phyloP scores from a whole-genome alignment of 2,797 vertebrate species.

The Pterois miles region DNA sequence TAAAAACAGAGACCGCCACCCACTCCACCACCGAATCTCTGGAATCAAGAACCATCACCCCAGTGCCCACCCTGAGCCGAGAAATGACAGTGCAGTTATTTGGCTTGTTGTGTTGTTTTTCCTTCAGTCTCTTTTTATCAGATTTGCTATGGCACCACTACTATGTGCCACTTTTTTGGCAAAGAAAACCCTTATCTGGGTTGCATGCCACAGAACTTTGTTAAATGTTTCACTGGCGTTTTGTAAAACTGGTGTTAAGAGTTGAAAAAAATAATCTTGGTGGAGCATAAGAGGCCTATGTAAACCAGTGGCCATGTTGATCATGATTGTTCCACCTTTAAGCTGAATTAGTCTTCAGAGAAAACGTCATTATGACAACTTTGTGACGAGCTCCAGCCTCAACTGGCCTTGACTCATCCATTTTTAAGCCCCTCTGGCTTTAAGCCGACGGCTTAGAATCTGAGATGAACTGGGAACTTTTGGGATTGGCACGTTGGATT shows the following conservation, averaged over 20 bases:
- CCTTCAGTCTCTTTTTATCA: constrained; percentile 68
- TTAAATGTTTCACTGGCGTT: constrained; percentile 49
- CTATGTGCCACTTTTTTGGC: constrained; percentile 48
- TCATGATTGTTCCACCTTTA: constrained; percentile 53
- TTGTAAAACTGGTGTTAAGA: constrained; percentile 49
- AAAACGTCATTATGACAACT: constrained; percentile 17
- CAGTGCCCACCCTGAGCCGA: constrained; percentile 32
- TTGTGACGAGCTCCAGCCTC: constrained; percentile 22
- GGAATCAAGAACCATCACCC: constrained; percentile 30
- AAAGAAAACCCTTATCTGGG: constrained; percentile 49
- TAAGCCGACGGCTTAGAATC: constrained; percentile 31
- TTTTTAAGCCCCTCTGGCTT: constrained; percentile 42
- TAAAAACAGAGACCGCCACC: constrained; percentile 35
- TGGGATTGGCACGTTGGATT: constrained; percentile 37
- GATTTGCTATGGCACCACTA: constrained; percentile 62
- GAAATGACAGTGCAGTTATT: constrained; percentile 87
- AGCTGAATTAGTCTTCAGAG: constrained; percentile 42
- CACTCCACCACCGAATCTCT: constrained; percentile 29
- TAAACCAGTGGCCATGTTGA: constrained; percentile 17
- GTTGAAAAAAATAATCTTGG: constrained; percentile 13
- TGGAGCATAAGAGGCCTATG: constrained; percentile 24
- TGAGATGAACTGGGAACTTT: constrained; percentile 49
- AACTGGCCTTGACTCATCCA: constrained; percentile 50
- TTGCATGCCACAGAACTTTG: constrained; percentile 65
- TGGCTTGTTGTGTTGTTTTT: constrained; percentile 49